Conservation (phyloP, 1,140 invertebrate species). For the Drosophila murphyi region DNA sequence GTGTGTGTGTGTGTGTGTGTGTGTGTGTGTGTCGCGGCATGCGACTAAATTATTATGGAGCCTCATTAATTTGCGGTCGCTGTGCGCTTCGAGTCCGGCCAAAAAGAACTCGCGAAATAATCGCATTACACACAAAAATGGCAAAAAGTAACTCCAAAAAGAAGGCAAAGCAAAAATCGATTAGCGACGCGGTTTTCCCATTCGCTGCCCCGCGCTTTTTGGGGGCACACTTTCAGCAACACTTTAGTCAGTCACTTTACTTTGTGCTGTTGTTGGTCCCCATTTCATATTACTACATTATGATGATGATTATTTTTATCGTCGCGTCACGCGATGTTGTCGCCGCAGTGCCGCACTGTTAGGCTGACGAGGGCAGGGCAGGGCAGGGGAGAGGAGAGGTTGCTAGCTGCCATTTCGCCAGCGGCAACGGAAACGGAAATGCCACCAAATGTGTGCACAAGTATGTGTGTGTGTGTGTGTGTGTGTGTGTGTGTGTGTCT, state of each 20-base stretch:
- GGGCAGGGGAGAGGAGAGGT: neutral
- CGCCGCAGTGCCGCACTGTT: slow-evolving; percentile 58
- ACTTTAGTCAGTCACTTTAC: slow-evolving; percentile 21
- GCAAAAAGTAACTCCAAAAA: slow-evolving; percentile 15
- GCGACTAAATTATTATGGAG: slow-evolving; percentile 65
- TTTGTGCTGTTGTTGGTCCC: slow-evolving; percentile 9
- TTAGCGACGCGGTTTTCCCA: slow-evolving; percentile 17
- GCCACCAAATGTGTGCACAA: slow-evolving; percentile 42
- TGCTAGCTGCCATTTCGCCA: slow-evolving; percentile 22
- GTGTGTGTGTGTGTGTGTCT: slow-evolving; percentile 38
- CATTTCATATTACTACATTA: slow-evolving; percentile 68
- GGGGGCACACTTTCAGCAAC: slow-evolving; percentile 12
- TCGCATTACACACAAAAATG: slow-evolving; percentile 38
- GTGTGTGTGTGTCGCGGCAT: slow-evolving; percentile 23
- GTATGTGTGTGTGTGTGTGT: slow-evolving; percentile 9
- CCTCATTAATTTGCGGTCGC: slow-evolving; percentile 66
- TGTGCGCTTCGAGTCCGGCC: slow-evolving; percentile 39
- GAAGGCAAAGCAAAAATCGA: slow-evolving; percentile 44
- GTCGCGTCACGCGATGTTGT: slow-evolving; percentile 79
- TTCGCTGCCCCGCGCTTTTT: neutral
- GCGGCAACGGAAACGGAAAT: slow-evolving; percentile 68
- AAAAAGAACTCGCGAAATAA: slow-evolving; percentile 59
- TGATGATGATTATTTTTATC: slow-evolving; percentile 81
- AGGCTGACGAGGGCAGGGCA: slow-evolving; percentile 22
- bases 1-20: neutral